Conservation (phyloP, 92 coral and sea anemone genomes). For the Parazoanthus swiftii region DNA sequence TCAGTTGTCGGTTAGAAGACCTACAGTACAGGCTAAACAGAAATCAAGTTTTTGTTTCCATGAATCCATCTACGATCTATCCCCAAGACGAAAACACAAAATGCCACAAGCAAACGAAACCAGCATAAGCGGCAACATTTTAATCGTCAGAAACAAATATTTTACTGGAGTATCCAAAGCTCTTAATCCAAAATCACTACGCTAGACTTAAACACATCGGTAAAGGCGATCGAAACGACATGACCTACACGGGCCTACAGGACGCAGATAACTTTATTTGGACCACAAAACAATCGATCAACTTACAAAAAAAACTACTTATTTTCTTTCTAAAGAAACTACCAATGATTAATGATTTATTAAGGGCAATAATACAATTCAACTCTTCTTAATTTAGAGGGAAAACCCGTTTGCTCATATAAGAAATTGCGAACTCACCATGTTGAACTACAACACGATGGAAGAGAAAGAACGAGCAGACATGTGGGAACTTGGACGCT, state of each 20-base stretch:
- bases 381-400: not conserved
- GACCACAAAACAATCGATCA: not conserved
- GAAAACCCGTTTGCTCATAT: not conserved
- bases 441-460: slow-evolving; percentile 51
- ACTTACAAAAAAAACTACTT: not conserved
- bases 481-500: slow-evolving; percentile 52
- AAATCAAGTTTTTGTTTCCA: too few species aligned
- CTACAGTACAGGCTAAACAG: too few species aligned
- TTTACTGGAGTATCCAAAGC: not conserved
- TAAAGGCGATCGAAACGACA: not conserved
- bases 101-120: too few species aligned
- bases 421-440: slow-evolving; percentile 47
- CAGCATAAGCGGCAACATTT: too few species aligned
- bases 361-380: not conserved
- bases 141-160: not conserved
- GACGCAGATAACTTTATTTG: not conserved
- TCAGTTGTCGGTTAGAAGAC: not conserved
- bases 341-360: not conserved
- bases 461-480: slow-evolving; percentile 52
- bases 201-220: not conserved
- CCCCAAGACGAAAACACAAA: too few species aligned
- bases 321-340: not conserved
- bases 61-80: too few species aligned
- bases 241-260: not conserved
- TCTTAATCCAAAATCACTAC: not conserved